phyloP scores from a whole-genome alignment of 2,113 vertebrate species.

The Eira barbara region DNA sequence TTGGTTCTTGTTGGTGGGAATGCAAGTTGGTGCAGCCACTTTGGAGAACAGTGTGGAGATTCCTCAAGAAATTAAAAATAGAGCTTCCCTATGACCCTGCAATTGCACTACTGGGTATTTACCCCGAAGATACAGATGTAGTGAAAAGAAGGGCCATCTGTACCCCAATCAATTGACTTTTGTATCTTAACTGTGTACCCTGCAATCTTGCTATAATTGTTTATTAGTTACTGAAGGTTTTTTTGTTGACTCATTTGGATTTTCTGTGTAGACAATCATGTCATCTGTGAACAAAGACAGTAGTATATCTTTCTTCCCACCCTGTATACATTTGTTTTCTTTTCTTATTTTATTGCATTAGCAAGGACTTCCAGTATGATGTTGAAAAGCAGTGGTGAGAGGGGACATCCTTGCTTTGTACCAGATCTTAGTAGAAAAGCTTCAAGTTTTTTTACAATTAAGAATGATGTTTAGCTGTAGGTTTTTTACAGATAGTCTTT shows the following conservation, averaged over 20 bases:
- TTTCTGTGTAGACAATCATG: not conserved
- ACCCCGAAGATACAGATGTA: no score
- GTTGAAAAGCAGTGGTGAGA: not conserved
- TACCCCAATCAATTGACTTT: not conserved
- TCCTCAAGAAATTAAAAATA: no score
- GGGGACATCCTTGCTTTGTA: not conserved
- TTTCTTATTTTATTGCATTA: not conserved
- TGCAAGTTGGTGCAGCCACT: no score
- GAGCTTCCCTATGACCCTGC: no score
- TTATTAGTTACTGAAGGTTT: not conserved
- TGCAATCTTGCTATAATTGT: not conserved
- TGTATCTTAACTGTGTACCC: not conserved
- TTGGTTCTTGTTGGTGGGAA: no score
- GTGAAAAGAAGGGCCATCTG: no score
- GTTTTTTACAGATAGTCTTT: not conserved
- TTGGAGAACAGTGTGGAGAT: no score
- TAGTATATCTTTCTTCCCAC: not conserved
- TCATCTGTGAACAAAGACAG: not conserved
- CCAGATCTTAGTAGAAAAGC: not conserved
- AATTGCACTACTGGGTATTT: no score
- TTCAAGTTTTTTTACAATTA: not conserved
- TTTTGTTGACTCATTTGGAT: not conserved
- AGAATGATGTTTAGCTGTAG: not conserved
- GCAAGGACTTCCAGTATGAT: not conserved
- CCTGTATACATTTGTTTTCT: not conserved